These are phyloP conservation scores for Hermatobates lingyangjiaoensis DNA, from an alignment of 1,140 invertebrate genomes.

Conservation along the genomic window DNA sequence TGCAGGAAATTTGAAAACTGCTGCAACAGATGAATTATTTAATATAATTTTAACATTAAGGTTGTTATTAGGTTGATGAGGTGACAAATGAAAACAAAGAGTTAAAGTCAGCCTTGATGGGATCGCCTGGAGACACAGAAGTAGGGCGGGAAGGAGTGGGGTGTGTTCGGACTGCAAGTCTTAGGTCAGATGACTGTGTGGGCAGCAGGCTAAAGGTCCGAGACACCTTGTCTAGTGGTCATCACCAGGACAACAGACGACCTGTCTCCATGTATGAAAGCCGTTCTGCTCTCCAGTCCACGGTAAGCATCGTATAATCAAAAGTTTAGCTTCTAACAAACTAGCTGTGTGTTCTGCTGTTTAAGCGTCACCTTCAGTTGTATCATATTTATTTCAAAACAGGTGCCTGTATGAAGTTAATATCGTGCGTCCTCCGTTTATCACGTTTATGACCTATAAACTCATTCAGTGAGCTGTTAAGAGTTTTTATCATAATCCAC, in stretches of 20 bases:
- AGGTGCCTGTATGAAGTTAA: neutral
- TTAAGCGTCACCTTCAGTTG: neutral
- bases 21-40: neutral
- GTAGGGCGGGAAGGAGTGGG: constrained; percentile 22
- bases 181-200: neutral
- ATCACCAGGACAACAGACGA: constrained; percentile 28
- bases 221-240: neutral
- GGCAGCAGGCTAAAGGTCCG: constrained; percentile 13
- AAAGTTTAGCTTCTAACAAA: neutral
- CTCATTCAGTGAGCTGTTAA: too few relatives aligned
- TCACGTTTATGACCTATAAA: neutral
- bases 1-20: neutral
- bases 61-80: constrained; percentile 31
- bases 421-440: neutral
- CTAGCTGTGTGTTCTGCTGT: too few relatives aligned
- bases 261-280: constrained; percentile 75
- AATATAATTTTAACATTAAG: too few relatives aligned
- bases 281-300: constrained; percentile 28
- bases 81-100: constrained; percentile 48
- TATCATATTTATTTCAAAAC: neutral
- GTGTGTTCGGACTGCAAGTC: constrained; percentile 20
- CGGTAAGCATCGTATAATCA: neutral
- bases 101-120: constrained; percentile 30
- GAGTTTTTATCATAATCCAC: too few relatives aligned
- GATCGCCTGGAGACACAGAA: constrained; percentile 2